These are phyloP conservation scores for Brachypodius melanocephalos DNA, from an alignment of 2,113 vertebrate genomes.

Conservation along the genomic window DNA sequence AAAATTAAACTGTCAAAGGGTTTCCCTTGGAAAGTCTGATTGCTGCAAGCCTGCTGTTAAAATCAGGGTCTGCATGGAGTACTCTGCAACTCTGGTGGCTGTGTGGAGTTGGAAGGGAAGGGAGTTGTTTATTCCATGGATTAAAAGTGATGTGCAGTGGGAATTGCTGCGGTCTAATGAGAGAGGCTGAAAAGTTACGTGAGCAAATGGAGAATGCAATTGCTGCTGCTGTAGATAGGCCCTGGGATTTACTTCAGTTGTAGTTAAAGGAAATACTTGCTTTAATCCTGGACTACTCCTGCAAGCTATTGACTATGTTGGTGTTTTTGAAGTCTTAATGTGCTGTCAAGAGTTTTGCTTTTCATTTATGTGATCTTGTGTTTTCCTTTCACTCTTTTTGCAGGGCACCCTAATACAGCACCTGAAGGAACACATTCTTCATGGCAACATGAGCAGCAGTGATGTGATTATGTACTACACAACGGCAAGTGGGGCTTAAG, in stretches of 20 bases:
- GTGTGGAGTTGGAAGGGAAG: background rate
- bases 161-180: slow-evolving; percentile 20
- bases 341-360: background rate
- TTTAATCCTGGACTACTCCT: background rate
- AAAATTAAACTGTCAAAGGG: background rate
- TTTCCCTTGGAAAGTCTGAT: background rate
- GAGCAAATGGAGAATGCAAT: slow-evolving; percentile 6
- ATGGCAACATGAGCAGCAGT: slow-evolving; percentile 84
- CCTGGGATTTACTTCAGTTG: background rate
- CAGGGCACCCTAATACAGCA: slow-evolving; percentile 95
- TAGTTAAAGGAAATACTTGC: background rate
- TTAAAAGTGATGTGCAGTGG: background rate
- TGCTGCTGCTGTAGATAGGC: background rate
- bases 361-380: background rate
- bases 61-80: background rate
- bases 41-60: background rate
- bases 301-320: background rate
- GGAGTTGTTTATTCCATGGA: background rate
- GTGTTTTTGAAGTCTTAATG: background rate
- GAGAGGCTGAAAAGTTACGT: background rate
- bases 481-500: slow-evolving; percentile 77
- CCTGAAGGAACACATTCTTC: slow-evolving; percentile 92
- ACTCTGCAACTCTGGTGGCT: background rate
- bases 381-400: background rate
- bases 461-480: slow-evolving; percentile 94